phyloP scores from a whole-genome alignment of 2,113 vertebrate species.

The Lepus timidus region DNA sequence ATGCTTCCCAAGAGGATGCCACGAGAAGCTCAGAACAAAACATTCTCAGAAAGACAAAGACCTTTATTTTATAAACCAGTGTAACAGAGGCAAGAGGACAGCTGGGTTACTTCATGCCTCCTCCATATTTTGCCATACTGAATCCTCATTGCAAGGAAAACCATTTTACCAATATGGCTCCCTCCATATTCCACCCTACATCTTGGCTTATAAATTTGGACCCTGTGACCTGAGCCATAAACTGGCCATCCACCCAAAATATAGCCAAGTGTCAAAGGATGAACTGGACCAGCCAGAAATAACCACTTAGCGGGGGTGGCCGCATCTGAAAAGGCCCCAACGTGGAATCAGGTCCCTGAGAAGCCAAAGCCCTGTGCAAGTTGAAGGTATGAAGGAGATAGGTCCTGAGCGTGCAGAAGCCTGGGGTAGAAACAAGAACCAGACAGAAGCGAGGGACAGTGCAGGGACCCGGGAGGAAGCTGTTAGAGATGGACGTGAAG shows the following conservation, averaged over 20 bases:
- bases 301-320: background rate
- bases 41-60: conserved; percentile 2
- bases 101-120: background rate
- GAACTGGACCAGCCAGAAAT: too few species aligned
- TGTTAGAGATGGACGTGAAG: background rate
- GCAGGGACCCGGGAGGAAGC: background rate
- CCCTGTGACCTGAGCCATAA: background rate
- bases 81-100: background rate
- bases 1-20: background rate
- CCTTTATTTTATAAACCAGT: background rate
- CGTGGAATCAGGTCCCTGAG: background rate
- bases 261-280: background rate
- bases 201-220: background rate
- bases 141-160: background rate
- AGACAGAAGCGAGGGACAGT: background rate
- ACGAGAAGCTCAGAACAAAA: background rate
- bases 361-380: background rate
- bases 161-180: background rate
- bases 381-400: background rate
- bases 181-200: too few species aligned
- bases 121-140: background rate
- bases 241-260: background rate
- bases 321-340: background rate
- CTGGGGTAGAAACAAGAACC: background rate
- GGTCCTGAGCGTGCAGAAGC: background rate